Base-by-base conservation (phyloP, 2,797 vertebrate species). In the Mormyrops attenuatus region DNA sequence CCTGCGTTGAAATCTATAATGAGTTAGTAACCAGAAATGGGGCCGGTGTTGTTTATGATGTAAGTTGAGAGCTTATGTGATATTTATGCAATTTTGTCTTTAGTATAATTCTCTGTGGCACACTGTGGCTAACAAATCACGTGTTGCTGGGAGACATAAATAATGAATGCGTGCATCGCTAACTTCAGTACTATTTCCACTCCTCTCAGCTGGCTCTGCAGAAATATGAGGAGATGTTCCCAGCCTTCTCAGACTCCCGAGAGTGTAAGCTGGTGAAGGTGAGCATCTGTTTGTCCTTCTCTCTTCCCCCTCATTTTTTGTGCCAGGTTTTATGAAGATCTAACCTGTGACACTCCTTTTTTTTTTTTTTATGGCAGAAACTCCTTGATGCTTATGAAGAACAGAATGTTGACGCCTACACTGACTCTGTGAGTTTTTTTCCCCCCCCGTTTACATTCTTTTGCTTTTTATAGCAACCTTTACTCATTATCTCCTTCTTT, bases 331-430 rank as follows among this genome's bases (percentile, higher is more conserved):
- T 47, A 9, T 63, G 57, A 66, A 30, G n/a, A 17, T 47, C 30
- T 63, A 11, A 88, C 17, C 5, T 22, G 34, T 41, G 52, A 17
- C 49, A 11, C 55, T 26, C 5, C 22, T 60, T 60, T 60, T 7
- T 44, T 44, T 3, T 41, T 89, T 44, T 47, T 5, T 92, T 82
- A 88, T 88, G 66, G 38, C 93, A 99, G 98, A 98, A 98, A 94
- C 95, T 99, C 91, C 92, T 98, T 87, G 97, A 98, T 20, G 97
- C 98, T 20, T 97, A 92, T 5, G 97, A 98, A 91, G 98, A 99
- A 89, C 97, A 98, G 95, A 98, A 98, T 0, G 92, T 98, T 88
- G 98, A 98, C 0, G 95, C 94, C 52, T 98, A 97, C 88, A 99
- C 98, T 0, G 97, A 98, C 20, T 94, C 97, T 20, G 97, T 99